These are phyloP conservation scores for Paedocypris sp. DNA, from an alignment of 2,113 vertebrate genomes.

Conservation along the genomic window DNA sequence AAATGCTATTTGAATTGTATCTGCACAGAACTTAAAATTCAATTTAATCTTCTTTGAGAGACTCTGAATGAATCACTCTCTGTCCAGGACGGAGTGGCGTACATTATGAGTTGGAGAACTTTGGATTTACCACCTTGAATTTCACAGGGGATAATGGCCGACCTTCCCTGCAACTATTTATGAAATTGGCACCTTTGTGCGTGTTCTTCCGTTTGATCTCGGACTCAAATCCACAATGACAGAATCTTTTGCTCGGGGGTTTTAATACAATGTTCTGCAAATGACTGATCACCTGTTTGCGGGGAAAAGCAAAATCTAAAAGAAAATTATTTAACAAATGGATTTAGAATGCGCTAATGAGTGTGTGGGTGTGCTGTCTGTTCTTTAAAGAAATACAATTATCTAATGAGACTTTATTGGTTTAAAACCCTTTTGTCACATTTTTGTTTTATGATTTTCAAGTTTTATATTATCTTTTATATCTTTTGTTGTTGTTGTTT, in stretches of 20 bases:
- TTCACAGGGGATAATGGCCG: not conserved
- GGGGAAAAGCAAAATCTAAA: too few relatives aligned
- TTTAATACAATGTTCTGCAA: not conserved
- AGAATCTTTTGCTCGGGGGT: not conserved
- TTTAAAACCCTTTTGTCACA: too few relatives aligned
- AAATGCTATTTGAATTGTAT: constrained; percentile 22
- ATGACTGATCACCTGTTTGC: not conserved
- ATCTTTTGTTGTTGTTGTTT: too few relatives aligned
- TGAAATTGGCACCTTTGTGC: constrained; percentile 11
- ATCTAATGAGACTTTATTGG: too few relatives aligned
- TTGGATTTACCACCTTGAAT: not conserved
- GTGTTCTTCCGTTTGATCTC: not conserved
- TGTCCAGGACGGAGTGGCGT: not conserved
- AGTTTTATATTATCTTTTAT: too few relatives aligned
- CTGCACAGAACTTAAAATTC: constrained; percentile 1
- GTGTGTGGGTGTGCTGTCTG: too few relatives aligned
- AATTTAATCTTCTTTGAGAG: constrained; percentile 24
- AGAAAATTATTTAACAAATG: too few relatives aligned
- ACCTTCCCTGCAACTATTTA: not conserved
- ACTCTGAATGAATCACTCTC: not conserved
- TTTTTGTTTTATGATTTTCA: too few relatives aligned
- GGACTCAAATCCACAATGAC: constrained; percentile 3
- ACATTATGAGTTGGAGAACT: not conserved
- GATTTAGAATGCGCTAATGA: too few relatives aligned
- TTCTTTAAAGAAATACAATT: too few relatives aligned